Evolutionary conservation across 53 echinoderm and acorn worm species (phyloP).

Genomic region (Mesocentrotus franciscanus): DNA sequence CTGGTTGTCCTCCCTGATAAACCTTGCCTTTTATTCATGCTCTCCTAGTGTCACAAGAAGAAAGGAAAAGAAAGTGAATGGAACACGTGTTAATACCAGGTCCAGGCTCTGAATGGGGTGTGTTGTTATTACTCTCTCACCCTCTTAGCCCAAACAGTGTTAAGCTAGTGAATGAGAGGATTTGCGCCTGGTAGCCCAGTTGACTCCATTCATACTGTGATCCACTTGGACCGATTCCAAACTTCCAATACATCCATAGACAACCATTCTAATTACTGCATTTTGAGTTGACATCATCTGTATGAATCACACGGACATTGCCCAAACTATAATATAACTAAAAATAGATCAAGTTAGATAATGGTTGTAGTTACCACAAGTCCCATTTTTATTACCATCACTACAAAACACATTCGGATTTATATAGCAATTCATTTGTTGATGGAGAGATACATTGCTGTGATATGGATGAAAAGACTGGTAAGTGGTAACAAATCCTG

Average conservation of each 20-base stretch:
- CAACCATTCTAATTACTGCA: background rate
- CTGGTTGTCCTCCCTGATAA: conserved; percentile 13
- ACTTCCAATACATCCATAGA: background rate
- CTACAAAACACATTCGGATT: background rate
- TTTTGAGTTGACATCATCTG: background rate
- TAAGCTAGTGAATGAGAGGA: background rate
- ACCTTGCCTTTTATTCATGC: conserved; percentile 7
- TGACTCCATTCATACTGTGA: conserved; percentile 6
- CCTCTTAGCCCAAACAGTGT: conserved; percentile 34
- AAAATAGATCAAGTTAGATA: background rate
- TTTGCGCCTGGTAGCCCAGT: background rate
- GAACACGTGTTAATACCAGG: background rate
- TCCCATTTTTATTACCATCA: background rate
- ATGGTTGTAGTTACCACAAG: background rate
- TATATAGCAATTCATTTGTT: background rate
- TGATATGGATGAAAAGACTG: background rate
- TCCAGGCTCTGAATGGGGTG: conserved; percentile 7
- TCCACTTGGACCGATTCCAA: background rate
- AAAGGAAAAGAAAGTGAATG: conserved; percentile 51
- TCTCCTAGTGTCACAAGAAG: background rate
- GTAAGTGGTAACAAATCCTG: conserved; percentile 1
- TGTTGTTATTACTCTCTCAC: conserved; percentile 47
- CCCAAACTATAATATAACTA: background rate
- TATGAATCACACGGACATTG: background rate
- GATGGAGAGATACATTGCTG: background rate